phyloP scores from a whole-genome alignment of 1,140 invertebrate species.

The Drosophila equinoxialis region DNA sequence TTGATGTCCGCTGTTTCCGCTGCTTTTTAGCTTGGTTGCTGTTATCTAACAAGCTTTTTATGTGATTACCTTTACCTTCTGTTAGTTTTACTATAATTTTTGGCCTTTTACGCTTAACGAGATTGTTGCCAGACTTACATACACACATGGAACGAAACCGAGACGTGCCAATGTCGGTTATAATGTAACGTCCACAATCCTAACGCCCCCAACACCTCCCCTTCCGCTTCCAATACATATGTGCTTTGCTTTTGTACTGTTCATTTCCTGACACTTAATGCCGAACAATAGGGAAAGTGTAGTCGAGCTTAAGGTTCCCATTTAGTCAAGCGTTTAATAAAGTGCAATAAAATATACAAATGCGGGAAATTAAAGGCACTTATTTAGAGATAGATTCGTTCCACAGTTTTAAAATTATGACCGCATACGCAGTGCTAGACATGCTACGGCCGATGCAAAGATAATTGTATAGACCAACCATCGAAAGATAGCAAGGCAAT shows the following conservation, averaged over 20 bases:
- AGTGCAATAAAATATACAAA: neutral
- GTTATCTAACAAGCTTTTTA: constrained; percentile 79
- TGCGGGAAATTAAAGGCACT: neutral
- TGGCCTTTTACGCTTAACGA: constrained; percentile 77
- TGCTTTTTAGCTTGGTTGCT: constrained; percentile 45
- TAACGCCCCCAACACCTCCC: neutral
- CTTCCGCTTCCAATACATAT: constrained; percentile 26
- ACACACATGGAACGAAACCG: constrained; percentile 37
- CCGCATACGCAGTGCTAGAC: neutral
- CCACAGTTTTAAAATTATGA: neutral
- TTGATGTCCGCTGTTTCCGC: constrained; percentile 58
- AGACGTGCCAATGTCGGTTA: constrained; percentile 32
- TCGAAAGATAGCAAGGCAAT: neutral
- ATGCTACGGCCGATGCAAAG: neutral
- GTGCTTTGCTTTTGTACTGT: constrained; percentile 31
- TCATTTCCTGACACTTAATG: constrained; percentile 39
- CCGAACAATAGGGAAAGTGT: constrained; percentile 38
- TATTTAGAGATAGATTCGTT: neutral
- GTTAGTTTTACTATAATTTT: constrained; percentile 79
- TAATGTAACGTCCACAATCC: constrained; percentile 15
- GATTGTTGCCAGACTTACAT: constrained; percentile 56
- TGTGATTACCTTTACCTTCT: constrained; percentile 78
- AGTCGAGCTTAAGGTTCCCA: neutral
- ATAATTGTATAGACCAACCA: neutral
- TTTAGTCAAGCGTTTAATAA: constrained; percentile 11